Evolutionary conservation across 2,113 vertebrate genomes (phyloP).

Genomic region (Mionectes macconnelli): DNA sequence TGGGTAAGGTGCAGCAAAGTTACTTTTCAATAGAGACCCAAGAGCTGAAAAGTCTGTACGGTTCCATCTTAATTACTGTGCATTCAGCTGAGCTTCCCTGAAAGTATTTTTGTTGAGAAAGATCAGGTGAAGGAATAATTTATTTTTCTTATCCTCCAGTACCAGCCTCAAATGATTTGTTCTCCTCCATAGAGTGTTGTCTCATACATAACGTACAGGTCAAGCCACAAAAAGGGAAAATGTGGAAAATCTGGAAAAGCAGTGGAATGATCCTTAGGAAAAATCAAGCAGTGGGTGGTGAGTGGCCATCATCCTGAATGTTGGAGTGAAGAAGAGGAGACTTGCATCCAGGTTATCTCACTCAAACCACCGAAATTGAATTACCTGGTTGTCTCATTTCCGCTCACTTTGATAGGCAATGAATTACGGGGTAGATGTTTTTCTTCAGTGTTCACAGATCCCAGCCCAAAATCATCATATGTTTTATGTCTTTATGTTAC

Average conservation of each 20-base stretch:
- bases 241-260: neutral
- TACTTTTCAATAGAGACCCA: neutral
- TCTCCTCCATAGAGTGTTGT: neutral
- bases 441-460: neutral
- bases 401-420: neutral
- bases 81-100: neutral
- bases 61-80: neutral
- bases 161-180: neutral
- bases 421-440: neutral
- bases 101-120: neutral
- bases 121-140: neutral
- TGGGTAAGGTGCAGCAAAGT: neutral
- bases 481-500: neutral
- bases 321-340: neutral
- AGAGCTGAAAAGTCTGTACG: neutral
- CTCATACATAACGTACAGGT: neutral
- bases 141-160: neutral
- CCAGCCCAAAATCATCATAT: rapidly evolving
- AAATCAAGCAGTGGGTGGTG: neutral
- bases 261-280: neutral
- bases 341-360: neutral
- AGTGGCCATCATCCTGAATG: neutral
- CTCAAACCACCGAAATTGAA: neutral
- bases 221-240: neutral
- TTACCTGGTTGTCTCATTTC: neutral